Percentiles rank a stretch among this genome's conserved stretches.
These are phyloP conservation scores for Haplotaxodon microlepis DNA, from an alignment of 2,113 vertebrate species.

Conservation along the genomic window DNA sequence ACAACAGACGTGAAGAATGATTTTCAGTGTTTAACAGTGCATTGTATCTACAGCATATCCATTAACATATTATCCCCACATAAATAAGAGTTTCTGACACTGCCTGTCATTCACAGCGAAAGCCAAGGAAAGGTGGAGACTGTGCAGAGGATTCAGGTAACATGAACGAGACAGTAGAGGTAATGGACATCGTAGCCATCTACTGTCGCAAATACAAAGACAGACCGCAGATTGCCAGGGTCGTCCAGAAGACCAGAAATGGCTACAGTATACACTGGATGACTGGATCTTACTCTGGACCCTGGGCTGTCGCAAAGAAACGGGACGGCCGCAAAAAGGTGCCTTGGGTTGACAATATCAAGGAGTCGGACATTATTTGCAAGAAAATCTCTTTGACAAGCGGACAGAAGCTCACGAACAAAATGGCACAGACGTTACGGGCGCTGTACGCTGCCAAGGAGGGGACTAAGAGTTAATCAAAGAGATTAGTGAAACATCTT, in stretches of 20 bases:
- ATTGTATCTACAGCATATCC: background rate
- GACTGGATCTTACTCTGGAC: constrained; percentile 95
- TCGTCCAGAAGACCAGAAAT: constrained; percentile 92
- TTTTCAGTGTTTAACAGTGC: background rate
- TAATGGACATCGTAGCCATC: constrained; percentile 95
- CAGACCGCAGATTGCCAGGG: constrained; percentile 95
- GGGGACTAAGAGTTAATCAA: constrained; percentile 86
- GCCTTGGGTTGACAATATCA: constrained; percentile 99
- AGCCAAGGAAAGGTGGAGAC: constrained; percentile 85
- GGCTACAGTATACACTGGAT: constrained; percentile 99
- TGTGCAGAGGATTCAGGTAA: constrained; percentile 85
- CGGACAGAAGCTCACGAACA: constrained; percentile 96
- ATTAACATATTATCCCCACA: background rate
- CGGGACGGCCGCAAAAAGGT: constrained; percentile 97
- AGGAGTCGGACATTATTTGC: constrained; percentile 99
- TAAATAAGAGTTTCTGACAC: background rate
- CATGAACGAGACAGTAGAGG: constrained; percentile 89
- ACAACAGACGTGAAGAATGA: background rate
- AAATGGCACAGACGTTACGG: constrained; percentile 94
- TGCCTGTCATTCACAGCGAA: constrained; percentile 69
- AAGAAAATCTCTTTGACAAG: constrained; percentile 98
- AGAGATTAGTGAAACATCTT: constrained; percentile 53
- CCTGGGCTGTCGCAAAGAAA: constrained; percentile 96
- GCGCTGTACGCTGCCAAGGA: constrained; percentile 94
- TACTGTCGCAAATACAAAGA: constrained; percentile 99